Conservation (phyloP, 2,888 invertebrate genomes). For the Coelopa pilipes region DNA sequence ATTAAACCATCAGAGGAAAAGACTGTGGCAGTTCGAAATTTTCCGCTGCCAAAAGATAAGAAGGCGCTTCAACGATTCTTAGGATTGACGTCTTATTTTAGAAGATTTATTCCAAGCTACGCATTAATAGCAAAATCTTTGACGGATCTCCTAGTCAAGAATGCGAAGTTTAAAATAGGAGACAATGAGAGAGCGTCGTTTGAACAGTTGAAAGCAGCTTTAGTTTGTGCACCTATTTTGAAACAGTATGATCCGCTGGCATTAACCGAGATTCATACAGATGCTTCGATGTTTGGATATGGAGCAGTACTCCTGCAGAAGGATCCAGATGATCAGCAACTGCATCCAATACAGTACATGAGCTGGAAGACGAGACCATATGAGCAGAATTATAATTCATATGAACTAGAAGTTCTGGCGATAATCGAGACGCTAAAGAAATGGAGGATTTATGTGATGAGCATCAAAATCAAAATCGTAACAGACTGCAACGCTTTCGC, state of each 20-base stretch:
- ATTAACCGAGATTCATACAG: slow-evolving; percentile 15
- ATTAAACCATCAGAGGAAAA: slow-evolving; percentile 33
- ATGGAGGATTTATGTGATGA: slow-evolving; percentile 42
- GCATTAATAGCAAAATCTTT: slow-evolving; percentile 50
- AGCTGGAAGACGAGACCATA: slow-evolving; percentile 46
- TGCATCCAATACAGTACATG: slow-evolving; percentile 48
- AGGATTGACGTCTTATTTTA: slow-evolving; percentile 43
- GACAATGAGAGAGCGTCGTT: slow-evolving; percentile 37
- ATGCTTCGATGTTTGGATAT: slow-evolving; percentile 37
- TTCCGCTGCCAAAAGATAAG: slow-evolving; percentile 35
- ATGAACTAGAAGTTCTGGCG: slow-evolving; percentile 50
- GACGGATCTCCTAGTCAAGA: slow-evolving; percentile 42
- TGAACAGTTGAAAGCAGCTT: slow-evolving; percentile 18
- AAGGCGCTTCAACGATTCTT: slow-evolving; percentile 40
- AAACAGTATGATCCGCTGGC: slow-evolving; percentile 26
- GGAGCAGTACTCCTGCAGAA: slow-evolving; percentile 47
- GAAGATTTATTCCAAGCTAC: slow-evolving; percentile 39
- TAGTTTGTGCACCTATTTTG: slow-evolving; percentile 23
- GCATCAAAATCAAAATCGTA: slow-evolving; percentile 36
- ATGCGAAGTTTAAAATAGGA: slow-evolving; percentile 45
- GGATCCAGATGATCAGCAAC: slow-evolving; percentile 40
- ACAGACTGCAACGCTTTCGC: slow-evolving; percentile 41
- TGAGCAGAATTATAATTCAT: slow-evolving; percentile 47
- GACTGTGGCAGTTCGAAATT: slow-evolving; percentile 37
- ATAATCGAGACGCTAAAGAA: slow-evolving; percentile 47